phyloP scores from a whole-genome alignment of 2,113 vertebrate genomes.

The Myotis lucifugus region DNA sequence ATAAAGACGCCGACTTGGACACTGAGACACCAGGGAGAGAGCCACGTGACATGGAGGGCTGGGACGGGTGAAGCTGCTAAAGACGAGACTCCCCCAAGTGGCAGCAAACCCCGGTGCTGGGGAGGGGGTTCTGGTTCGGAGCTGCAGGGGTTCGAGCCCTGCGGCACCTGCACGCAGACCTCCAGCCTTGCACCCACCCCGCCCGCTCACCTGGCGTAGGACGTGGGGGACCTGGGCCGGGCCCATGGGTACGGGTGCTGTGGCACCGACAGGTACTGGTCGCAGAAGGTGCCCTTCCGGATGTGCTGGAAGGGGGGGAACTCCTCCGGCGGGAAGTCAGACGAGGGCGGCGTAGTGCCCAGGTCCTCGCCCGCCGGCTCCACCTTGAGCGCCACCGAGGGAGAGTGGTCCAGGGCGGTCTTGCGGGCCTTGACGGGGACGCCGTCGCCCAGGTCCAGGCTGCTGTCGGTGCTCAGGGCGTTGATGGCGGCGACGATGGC shows the following conservation, averaged over 20 bases:
- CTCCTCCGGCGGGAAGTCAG: slow-evolving; percentile 89
- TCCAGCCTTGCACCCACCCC: rapidly evolving
- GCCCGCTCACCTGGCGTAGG: slow-evolving; percentile 92
- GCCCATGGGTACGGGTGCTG: slow-evolving; percentile 94
- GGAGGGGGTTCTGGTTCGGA: neutral
- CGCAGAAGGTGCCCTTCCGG: slow-evolving; percentile 94
- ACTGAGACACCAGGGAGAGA: too few relatives aligned
- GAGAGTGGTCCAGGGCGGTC: slow-evolving; percentile 90
- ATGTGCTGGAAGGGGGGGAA: slow-evolving; percentile 91
- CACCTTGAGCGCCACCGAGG: slow-evolving; percentile 92
- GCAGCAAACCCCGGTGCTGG: neutral
- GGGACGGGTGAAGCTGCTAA: neutral
- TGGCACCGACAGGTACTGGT: slow-evolving; percentile 95
- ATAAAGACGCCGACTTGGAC: rapidly evolving
- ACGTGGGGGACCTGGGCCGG: slow-evolving; percentile 87
- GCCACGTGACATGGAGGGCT: rapidly evolving
- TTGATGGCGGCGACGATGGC: slow-evolving; percentile 98
- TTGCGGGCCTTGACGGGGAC: slow-evolving; percentile 95
- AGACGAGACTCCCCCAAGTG: too few relatives aligned
- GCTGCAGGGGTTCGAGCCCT: neutral
- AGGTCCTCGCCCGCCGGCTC: slow-evolving; percentile 91
- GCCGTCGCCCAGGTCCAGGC: slow-evolving; percentile 92
- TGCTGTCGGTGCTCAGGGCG: slow-evolving; percentile 94
- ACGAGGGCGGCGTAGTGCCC: slow-evolving; percentile 84
- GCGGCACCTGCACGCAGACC: rapidly evolving